Evolutionary conservation across 2,888 invertebrate species (phyloP).

Genomic region (Clusia tigrina): DNA sequence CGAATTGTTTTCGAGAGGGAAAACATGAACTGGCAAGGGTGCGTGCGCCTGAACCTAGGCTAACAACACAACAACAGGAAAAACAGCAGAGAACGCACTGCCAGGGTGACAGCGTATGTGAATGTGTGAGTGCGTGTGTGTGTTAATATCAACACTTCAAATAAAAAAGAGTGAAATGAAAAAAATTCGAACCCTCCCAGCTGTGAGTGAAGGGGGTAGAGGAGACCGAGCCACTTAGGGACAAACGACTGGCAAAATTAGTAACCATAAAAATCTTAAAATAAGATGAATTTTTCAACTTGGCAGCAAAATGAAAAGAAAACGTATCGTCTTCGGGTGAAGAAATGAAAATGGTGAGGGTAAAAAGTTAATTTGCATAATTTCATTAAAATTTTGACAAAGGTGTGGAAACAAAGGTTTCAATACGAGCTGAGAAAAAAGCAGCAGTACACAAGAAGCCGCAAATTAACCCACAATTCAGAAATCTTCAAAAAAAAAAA

Average conservation of each 20-base stretch:
- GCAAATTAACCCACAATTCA: conserved; percentile 24
- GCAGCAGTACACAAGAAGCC: conserved; percentile 18
- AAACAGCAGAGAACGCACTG: not conserved
- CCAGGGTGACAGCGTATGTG: conserved; percentile 11
- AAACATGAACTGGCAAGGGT: not conserved
- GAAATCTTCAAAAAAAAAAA: conserved; percentile 18
- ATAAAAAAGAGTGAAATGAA: conserved; percentile 1
- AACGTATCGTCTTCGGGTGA: not conserved
- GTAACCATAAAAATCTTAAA: not conserved
- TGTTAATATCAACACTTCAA: conserved; percentile 9
- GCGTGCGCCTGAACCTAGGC: conserved; percentile 8
- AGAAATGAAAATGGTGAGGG: not conserved
- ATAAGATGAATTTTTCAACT: too few species aligned
- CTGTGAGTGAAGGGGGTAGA: too few species aligned
- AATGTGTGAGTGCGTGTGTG: too few species aligned
- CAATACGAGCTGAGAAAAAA: not conserved
- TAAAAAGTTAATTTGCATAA: conserved; percentile 1
- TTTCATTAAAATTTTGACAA: not conserved
- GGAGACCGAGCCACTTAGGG: not conserved
- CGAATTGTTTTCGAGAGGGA: not conserved
- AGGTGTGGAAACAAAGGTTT: not conserved
- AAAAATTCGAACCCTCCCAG: not conserved
- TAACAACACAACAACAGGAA: not conserved
- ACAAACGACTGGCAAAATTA: conserved; percentile 3
- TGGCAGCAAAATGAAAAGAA: not conserved